These are phyloP conservation scores for Meteorus colon DNA, from an alignment of 2,888 invertebrate genomes.

Conservation along the genomic window DNA sequence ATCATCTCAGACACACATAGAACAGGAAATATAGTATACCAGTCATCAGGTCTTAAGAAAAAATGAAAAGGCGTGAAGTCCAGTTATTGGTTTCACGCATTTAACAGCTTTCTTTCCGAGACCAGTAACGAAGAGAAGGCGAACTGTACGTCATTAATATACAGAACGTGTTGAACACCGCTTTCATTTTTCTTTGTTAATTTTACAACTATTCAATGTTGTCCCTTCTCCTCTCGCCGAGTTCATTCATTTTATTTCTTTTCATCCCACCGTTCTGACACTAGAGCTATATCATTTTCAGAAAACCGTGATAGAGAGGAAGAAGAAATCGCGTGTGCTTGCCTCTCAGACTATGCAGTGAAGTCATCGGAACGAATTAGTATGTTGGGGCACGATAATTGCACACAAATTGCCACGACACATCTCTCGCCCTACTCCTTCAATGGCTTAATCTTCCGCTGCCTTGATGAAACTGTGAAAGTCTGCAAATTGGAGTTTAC, in stretches of 20 bases:
- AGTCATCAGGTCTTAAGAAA: not conserved
- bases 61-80: not conserved
- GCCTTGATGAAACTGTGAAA: constrained; percentile 33
- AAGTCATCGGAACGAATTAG: constrained; percentile 33
- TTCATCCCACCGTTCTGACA: not conserved
- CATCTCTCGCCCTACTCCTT: not conserved
- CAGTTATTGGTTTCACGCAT: constrained; percentile 11
- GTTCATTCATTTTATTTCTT: not conserved
- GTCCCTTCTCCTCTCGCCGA: not conserved
- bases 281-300: not conserved
- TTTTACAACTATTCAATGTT: not conserved
- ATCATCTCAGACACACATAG: not conserved
- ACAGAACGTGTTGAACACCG: not conserved
- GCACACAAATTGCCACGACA: not conserved
- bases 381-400: constrained; percentile 31
- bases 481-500: not conserved
- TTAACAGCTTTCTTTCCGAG: not conserved
- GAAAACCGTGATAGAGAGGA: not conserved
- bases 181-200: constrained; percentile 16
- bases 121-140: not conserved
- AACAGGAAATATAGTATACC: not conserved
- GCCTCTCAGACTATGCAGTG: not conserved
- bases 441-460: not conserved
- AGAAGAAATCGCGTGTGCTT: not conserved
- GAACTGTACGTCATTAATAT: not conserved